Base-by-base conservation (phyloP, 2,113 vertebrate species). In the Mustela lutreola region DNA sequence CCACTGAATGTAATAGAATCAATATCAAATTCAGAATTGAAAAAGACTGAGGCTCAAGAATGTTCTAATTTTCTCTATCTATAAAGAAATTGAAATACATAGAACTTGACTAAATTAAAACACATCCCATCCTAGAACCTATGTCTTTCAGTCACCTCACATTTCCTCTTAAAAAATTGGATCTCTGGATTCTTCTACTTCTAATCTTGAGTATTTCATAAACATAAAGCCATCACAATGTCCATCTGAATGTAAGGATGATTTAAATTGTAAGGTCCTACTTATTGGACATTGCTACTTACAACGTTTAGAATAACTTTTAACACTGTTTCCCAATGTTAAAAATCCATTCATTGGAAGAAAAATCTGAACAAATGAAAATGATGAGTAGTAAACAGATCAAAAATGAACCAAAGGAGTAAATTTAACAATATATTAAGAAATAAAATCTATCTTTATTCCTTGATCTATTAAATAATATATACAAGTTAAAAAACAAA, bases 381-480 rank as follows among this genome's bases (percentile, higher is more conserved):
- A 1, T 67, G 31, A 96, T 98, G 84, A 97, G 95, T 97, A 97
- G 95, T 97, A 98, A 98, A 97, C 67, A 11, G 45, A 0, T 86
- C 98, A 86, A 96, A 98, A 98, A 96, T 97, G 83, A 98, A 84
- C 93, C 98, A 98, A 97, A 95, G 60, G 36, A 95, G 95, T 96
- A 97, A 97, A 96, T 97, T 78, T 96, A 94, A 94, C 98, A 48
- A 58, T 98, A 71, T 97, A 48, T 45, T 98, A 94, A 94, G 85
- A 98, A 98, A 93, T 96, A 58, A 53, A 83, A 93, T 98, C 75
- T 98, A 45, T 97, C 91, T 98, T 98, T 94, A 89, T 97, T 50
- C 81, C n/a, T 97, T 87, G 97, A 19, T 96, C 60, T 98, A 92
- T 86, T 71, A 97, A 96, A 94, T 95, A 63, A 97, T 97, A 96